A percentile compares a stretch with the other conserved stretches of the same genome.
Conservation (phyloP, 2,797 vertebrate genomes). For the Melanogrammus aeglefinus region DNA sequence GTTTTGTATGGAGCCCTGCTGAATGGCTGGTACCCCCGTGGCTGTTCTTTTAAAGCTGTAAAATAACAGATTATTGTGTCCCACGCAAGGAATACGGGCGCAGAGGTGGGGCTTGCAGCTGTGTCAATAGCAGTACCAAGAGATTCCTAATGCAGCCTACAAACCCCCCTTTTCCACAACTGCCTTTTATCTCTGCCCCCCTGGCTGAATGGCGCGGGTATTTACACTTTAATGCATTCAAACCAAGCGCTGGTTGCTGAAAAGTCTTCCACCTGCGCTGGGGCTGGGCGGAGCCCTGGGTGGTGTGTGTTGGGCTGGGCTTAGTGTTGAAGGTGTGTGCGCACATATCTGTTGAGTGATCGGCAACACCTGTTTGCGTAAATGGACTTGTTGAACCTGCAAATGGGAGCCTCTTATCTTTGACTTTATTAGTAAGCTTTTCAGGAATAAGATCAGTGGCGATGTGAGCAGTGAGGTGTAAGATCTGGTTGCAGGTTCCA, state of each 20-base stretch:
- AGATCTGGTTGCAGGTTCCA: not conserved
- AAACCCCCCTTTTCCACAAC: slow-evolving; percentile 42
- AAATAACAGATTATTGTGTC: slow-evolving; percentile 65
- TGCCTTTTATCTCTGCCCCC: slow-evolving; percentile 63
- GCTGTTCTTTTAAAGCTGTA: slow-evolving; percentile 60
- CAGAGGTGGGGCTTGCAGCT: slow-evolving; percentile 74
- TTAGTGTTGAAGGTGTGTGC: slow-evolving; percentile 10
- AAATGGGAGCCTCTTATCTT: slow-evolving; percentile 9
- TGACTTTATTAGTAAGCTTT: slow-evolving; percentile 20
- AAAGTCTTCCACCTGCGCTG: slow-evolving; percentile 62
- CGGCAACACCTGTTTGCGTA: slow-evolving; percentile 61
- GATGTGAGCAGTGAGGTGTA: not conserved
- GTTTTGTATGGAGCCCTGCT: slow-evolving; percentile 55
- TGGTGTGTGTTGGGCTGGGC: not conserved
- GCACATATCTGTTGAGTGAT: slow-evolving; percentile 56
- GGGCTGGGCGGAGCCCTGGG: slow-evolving; percentile 7
- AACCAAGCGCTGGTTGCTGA: slow-evolving; percentile 42
- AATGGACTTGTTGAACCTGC: slow-evolving; percentile 44
- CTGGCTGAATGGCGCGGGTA: slow-evolving; percentile 54
- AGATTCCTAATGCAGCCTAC: slow-evolving; percentile 59
- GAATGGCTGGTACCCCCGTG: slow-evolving; percentile 44
- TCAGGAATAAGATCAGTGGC: not conserved
- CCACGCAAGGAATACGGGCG: slow-evolving; percentile 52
- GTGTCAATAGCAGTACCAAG: slow-evolving; percentile 73
- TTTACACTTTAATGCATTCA: slow-evolving; percentile 52